Base-by-base conservation (phyloP, 1,140 invertebrate species). In the Cydia strobilella region DNA sequence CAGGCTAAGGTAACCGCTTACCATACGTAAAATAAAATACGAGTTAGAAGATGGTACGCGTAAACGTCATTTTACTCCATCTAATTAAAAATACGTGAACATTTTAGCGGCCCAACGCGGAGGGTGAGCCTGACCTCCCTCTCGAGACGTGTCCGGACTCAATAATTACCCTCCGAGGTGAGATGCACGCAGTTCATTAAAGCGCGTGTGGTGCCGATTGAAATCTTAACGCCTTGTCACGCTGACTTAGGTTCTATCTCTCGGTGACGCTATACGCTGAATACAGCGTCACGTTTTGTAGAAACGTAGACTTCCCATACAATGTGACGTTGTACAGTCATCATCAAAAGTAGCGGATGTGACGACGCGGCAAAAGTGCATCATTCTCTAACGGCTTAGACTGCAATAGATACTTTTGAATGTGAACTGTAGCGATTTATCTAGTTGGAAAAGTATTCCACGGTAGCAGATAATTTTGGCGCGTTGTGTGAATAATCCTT, bases 181-280 rank as follows among this genome's bases (percentile, higher is more conserved):
- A 82, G 80, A 86, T 84, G 85, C 84, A 79, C 79, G 79, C 79
- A 84, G 85, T 89, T 90, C 86, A 90, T 90, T 90, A 89, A 79
- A 85, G 80, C 66, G 76, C 76, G 76, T 63, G 76, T 42, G 76
- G 62, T 75, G 31, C 66, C 74, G 75, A 79, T 69, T 69, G 65
- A 69, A 69, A 69, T 69, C 31, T 35, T 69, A 69, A 23, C 54
- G 54, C 54, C 54, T 10, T 59, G 54, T 59, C 54, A 59, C 51
- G 51, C 54, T 59, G 10, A 9, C 54, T 59, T 59, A 59, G 20
- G 20, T 54, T 39, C 0, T 39, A 45, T 45, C 42, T 45, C 42
- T 45, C 12, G 2, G 7, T 45, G 42, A 39, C 35, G 7, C 31
- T n/a, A 18, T 54, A 54, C 48, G 7, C 35, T 39, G 31, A 31